Evolutionary conservation across 1,140 invertebrate species (phyloP), one percentile per base, ranked within the genome.

Genomic region (Pogonomyrmex californicus): DNA sequence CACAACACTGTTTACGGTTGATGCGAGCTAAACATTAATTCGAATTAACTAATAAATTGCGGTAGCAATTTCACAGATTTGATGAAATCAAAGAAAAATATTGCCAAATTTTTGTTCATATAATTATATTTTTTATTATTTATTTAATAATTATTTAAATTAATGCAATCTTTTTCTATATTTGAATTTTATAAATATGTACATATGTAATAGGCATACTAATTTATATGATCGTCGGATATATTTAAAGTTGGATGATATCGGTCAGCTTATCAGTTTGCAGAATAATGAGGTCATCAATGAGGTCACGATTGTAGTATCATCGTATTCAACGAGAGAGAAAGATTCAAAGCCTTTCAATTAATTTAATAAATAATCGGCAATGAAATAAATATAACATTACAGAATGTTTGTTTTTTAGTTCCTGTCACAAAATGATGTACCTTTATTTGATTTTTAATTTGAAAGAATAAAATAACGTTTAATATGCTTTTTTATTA

Each of bases 201-300:
- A 38, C 41, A 44, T 44, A 44, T 44, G 33, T 66, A 41, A 44
- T 41, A n/a, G 38, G 9, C 1, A 47, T 12, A 2, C 9, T 5
- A 12, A 6, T 10, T 56, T 41, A 47, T 81, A 17, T 23, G 56
- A 17, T 30, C 44, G 51, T 68, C 44, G 62, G 49, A 70, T 76
- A 70, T 76, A 58, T 44, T 58, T 49, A 70, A 76, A 62, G 4
- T 56, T 17, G 44, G 4, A 36, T 36, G 38, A 87, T 76, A 73
- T 41, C 4, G 3, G 5, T 56, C 4, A 56, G 38, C n/a, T 2
- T 86, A 88, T 81, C 44, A 49, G 5, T 89, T 62, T 33, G 60
- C 23, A 17, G 76, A 89, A 78, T 70, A 79, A 88, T 3, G 68
- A 70, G 62, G 56, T 68, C 68, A 49, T 6, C 62, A 68, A 68